These are phyloP conservation scores for Ianthella basta DNA, from an alignment of 37 sponge, comb jelly and placozoan genomes.

Conservation along the genomic window DNA sequence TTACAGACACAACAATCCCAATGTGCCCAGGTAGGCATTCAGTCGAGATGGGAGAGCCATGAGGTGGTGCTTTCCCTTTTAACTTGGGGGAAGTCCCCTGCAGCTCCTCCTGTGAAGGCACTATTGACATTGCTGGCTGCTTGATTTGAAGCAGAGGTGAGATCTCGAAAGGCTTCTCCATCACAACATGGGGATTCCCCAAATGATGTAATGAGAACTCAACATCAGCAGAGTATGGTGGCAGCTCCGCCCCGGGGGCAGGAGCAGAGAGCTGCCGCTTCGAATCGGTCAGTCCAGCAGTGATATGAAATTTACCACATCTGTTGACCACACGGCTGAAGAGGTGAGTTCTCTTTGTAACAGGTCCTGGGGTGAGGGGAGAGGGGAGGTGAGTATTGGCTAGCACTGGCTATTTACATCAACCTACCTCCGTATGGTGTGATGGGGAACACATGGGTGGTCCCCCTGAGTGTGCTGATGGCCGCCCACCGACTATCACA, in stretches of 20 bases:
- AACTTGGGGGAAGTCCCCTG: conserved; percentile 3
- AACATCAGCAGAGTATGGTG: not conserved
- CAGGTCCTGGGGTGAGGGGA: conserved; percentile 32
- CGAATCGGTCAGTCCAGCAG: conserved; percentile 83
- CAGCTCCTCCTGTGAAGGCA: not conserved
- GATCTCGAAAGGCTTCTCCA: conserved; percentile 32
- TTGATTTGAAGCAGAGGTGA: conserved; percentile 67
- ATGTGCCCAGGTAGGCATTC: conserved; percentile 15
- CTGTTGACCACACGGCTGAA: conserved; percentile 81
- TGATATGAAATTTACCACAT: conserved; percentile 89
- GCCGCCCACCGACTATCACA: conserved; percentile 91
- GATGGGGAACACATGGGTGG: conserved; percentile 95
- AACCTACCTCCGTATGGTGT: conserved; percentile 87
- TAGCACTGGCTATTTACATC: not conserved
- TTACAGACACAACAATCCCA: not conserved
- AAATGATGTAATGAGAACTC: conserved; percentile 21
- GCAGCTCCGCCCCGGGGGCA: not conserved
- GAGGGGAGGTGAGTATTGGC: not conserved
- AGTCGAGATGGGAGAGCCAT: not conserved
- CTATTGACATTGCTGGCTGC: conserved; percentile 57
- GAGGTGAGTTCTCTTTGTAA: conserved; percentile 84
- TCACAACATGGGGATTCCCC: conserved; percentile 24
- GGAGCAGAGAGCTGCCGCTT: conserved; percentile 8
- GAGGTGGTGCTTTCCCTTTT: not conserved
- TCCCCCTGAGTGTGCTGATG: conserved; percentile 85